Evolutionary conservation across 2,113 vertebrate species (phyloP).

Genomic region (Willisornis vidua): DNA sequence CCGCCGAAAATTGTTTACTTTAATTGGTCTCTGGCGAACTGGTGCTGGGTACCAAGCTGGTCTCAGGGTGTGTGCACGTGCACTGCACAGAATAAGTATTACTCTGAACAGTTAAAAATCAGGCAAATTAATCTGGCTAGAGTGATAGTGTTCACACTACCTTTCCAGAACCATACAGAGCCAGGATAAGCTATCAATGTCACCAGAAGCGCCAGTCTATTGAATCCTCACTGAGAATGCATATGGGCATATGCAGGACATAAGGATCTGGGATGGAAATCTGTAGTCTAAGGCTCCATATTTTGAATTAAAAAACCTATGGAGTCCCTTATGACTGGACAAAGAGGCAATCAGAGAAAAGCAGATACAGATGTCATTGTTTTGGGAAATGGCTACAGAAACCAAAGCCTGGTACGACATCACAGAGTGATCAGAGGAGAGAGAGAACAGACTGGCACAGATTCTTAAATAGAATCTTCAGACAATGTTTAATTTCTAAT

Average conservation of each 20-base stretch:
- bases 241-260: neutral
- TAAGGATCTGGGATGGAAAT: neutral
- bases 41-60: neutral
- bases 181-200: neutral
- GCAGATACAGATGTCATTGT: neutral
- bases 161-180: neutral
- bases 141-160: neutral
- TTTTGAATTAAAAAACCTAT: neutral
- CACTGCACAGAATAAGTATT: neutral
- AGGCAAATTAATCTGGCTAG: neutral
- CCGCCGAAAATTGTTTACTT: too few species aligned
- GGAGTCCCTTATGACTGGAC: neutral
- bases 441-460: accelerated
- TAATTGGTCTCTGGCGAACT: neutral
- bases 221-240: neutral
- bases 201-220: neutral
- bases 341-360: neutral
- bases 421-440: neutral
- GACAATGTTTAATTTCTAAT: neutral
- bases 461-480: neutral
- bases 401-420: neutral
- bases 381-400: neutral
- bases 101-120: neutral
- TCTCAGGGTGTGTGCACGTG: accelerated
- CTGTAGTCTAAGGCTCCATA: neutral